A percentile compares a stretch with the other conserved stretches of the same genome.
Conservation (phyloP, 2,113 vertebrate species). For the Glaucomys volans region DNA sequence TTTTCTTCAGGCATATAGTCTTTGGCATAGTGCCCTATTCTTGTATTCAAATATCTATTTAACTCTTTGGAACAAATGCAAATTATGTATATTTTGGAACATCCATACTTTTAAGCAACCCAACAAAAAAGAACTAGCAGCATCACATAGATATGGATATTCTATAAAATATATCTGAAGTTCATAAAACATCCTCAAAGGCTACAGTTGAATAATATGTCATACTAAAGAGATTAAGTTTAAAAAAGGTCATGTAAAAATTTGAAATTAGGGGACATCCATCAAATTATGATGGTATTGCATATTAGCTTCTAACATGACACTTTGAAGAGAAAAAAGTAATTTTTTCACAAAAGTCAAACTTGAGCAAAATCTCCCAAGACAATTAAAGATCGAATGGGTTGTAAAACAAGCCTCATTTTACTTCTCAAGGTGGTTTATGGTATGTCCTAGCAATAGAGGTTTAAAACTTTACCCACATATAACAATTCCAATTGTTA, state of each 20-base stretch:
- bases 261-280: conserved; percentile 5
- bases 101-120: conserved; percentile 32
- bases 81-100: conserved; percentile 54
- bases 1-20: conserved; percentile 21
- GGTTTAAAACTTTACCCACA: conserved; percentile 32
- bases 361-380: conserved; percentile 29
- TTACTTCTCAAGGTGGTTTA: conserved; percentile 35
- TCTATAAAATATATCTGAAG: conserved; percentile 38
- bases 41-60: conserved; percentile 56
- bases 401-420: conserved; percentile 43
- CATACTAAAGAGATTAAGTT: conserved; percentile 36
- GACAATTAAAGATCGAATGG: conserved; percentile 36
- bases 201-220: conserved; percentile 11
- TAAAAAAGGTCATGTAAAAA: conserved; percentile 6
- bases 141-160: conserved; percentile 5
- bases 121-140: conserved; percentile 37
- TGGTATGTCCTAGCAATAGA: not conserved
- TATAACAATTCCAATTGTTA: conserved; percentile 36
- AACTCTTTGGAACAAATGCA: conserved; percentile 57
- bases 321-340: conserved; percentile 25
- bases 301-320: conserved; percentile 43
- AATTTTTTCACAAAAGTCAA: conserved; percentile 25
- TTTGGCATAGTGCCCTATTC: conserved; percentile 1
- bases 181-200: conserved; percentile 36
- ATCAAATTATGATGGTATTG: not conserved